Evolutionary conservation across 2,888 invertebrate genomes (phyloP).

Genomic region (Clusia tigrina): DNA sequence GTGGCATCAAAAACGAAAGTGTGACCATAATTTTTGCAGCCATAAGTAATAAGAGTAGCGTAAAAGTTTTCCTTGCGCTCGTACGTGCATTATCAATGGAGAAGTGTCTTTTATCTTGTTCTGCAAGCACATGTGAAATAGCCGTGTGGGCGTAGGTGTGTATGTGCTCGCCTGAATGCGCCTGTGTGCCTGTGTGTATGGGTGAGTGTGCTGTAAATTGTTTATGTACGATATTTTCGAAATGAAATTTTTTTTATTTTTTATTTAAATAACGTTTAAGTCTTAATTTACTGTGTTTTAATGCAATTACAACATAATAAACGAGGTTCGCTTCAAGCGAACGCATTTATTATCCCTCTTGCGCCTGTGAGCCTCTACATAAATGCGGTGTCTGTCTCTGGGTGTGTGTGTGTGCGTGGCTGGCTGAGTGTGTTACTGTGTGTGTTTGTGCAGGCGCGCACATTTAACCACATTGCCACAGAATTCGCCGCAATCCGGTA

Average conservation of each 20-base stretch:
- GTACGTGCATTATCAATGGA: too few species aligned
- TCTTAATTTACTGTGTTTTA: background rate
- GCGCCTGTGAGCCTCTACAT: background rate
- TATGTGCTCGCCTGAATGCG: background rate
- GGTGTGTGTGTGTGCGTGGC: background rate
- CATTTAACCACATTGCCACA: background rate
- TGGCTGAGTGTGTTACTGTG: too few species aligned
- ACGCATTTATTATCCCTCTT: background rate
- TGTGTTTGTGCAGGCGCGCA: background rate
- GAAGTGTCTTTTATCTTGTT: background rate
- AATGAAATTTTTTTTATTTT: background rate
- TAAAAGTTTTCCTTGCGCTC: background rate
- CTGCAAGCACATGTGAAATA: background rate
- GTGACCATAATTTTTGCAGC: slow-evolving; percentile 11
- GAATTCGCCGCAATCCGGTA: background rate
- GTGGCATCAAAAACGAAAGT: background rate
- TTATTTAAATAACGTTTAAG: background rate
- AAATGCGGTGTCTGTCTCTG: background rate
- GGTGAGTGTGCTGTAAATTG: background rate
- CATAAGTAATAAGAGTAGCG: background rate
- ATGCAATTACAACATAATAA: background rate
- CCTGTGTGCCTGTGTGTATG: background rate
- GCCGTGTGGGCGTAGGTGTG: too few species aligned
- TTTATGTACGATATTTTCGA: background rate
- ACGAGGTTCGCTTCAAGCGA: background rate